These are phyloP conservation scores for Eira barbara DNA, from an alignment of 2,113 vertebrate genomes.

Conservation along the genomic window DNA sequence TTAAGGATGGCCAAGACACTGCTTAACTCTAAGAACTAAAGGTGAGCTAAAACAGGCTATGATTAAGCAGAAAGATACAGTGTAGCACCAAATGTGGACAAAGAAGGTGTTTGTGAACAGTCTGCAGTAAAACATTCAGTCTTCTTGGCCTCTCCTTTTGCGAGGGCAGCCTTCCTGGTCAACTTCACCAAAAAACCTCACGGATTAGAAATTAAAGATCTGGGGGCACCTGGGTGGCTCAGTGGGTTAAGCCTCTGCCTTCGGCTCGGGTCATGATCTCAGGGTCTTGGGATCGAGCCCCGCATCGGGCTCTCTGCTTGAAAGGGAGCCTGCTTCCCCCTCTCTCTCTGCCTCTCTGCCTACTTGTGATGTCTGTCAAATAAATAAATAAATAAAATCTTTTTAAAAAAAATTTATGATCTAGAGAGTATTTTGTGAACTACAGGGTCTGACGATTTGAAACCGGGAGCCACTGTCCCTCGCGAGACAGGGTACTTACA, in stretches of 20 bases:
- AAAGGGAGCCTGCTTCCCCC: no score
- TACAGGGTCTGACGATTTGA: background rate
- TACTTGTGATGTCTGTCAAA: no score
- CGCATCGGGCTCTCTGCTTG: no score
- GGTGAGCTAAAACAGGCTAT: background rate
- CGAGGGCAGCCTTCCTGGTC: background rate
- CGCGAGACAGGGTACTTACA: slow-evolving; percentile 87
- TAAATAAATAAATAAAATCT: no score
- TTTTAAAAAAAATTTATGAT: background rate
- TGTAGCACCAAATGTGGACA: background rate
- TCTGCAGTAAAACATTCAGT: background rate
- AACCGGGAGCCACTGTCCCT: slow-evolving; percentile 45
- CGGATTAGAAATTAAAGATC: background rate
- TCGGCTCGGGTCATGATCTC: no score
- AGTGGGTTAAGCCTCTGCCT: no score
- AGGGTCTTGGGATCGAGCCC: no score
- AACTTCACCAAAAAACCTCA: background rate
- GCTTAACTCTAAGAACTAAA: background rate
- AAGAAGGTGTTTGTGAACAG: background rate
- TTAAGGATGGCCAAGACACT: background rate
- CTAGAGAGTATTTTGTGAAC: background rate
- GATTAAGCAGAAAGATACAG: background rate
- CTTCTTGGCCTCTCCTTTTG: background rate
- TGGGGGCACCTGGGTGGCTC: no score
- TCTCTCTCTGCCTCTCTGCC: no score